A percentile compares a stretch with the other conserved stretches of the same genome.
Conservation (phyloP, 2,113 vertebrate genomes). For the Peromyscus maniculatus region DNA sequence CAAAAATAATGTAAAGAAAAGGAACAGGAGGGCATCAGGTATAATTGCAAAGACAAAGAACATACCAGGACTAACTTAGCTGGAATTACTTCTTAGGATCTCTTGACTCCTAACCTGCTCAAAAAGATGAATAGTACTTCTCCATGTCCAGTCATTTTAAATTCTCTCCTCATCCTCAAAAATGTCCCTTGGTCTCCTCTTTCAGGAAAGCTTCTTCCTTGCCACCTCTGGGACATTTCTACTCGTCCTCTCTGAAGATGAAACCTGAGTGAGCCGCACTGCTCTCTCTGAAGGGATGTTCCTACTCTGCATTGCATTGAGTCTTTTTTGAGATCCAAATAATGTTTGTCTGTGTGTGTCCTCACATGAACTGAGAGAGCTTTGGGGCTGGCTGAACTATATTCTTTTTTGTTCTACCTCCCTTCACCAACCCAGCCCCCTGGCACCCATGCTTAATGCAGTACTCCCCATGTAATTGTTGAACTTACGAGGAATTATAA, state of each 20-base stretch:
- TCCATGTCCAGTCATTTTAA: neutral
- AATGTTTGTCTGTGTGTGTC: neutral
- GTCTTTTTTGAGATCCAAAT: neutral
- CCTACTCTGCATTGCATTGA: neutral
- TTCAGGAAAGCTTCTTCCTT: neutral
- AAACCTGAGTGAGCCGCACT: neutral
- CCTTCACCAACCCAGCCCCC: neutral
- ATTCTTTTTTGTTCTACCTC: neutral
- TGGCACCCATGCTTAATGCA: neutral
- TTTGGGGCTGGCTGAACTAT: neutral
- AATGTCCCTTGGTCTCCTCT: neutral
- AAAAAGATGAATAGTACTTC: neutral
- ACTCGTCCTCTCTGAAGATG: neutral
- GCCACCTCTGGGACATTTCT: neutral
- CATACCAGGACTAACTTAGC: neutral
- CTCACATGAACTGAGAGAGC: neutral
- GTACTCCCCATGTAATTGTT: neutral
- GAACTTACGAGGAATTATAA: slow-evolving; percentile 24
- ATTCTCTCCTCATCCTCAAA: neutral
- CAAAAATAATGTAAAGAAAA: neutral
- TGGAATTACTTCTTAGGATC: neutral
- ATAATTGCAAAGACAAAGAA: neutral
- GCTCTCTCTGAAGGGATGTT: neutral
- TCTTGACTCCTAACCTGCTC: neutral
- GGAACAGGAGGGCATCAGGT: neutral